Evolutionary conservation across 2,113 vertebrate species (phyloP), one percentile per base, ranked within the genome.

Genomic region (Trematomus loennbergii): DNA sequence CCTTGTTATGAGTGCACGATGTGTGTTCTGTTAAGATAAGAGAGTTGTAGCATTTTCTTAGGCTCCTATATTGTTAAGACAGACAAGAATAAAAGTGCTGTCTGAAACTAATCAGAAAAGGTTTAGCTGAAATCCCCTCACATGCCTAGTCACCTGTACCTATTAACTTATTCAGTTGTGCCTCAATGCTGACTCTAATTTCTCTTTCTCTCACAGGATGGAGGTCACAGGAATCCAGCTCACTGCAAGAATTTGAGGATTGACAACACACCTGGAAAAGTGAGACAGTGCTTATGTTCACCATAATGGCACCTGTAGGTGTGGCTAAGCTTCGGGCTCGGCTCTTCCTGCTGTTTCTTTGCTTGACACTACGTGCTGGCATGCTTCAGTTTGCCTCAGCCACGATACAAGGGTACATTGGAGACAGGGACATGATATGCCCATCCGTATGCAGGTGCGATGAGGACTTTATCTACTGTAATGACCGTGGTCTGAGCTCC

Each of bases 391-490:
- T 91, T 43, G 79, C 92, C 68, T 85, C 88, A 9, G 93, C 94
- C 57, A 86, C 93, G 0, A 90, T 93, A 48, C 94, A 92, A 82
- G 90, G 89, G 12, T 92, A 91, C 82, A 88, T 89, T 29, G 85
- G 88, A 36, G 92, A 93, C 29, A 83, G 75, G 33, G 93, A 93
- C 72, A 83, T 93, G 62, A 92, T 94, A 4, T 98, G 97, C 83
- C 98, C 94, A 0, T 95, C 95, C 0, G 96, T 96, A 2, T 99
- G 97, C 90, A 96, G 98, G 86, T 99, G 98, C 0, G 94, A 99
- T 64, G 95, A 96, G 0, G 96, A 97, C 74, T 98, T 98, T 76
- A 97, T 98, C 79, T 99, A 99, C 88, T 99, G 97, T 93, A 98
- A 98, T 6, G 98, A 99, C 93, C 96, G 98, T 40, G 97, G 96